A percentile compares a stretch with the other conserved stretches of the same genome.
phyloP scores from a whole-genome alignment of 2,797 vertebrate species.

The Lagocephalus sceleratus region DNA sequence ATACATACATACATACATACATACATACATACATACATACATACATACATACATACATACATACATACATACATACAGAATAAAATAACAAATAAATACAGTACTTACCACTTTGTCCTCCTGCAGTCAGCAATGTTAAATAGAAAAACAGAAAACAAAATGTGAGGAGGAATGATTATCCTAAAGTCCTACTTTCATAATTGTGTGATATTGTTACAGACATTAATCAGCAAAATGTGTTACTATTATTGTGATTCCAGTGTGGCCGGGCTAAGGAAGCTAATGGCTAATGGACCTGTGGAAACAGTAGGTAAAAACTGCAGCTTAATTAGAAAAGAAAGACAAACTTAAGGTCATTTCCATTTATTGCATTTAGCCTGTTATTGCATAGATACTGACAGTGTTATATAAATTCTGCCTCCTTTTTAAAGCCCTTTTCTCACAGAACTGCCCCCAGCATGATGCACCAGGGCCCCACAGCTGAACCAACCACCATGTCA shows the following conservation, averaged over 20 bases:
- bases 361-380: too few relatives aligned
- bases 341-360: too few relatives aligned
- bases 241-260: too few relatives aligned
- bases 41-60: too few relatives aligned
- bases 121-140: constrained; percentile 81
- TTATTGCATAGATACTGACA: too few relatives aligned
- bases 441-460: constrained; percentile 7
- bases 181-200: constrained; percentile 9
- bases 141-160: constrained; percentile 55
- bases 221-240: not conserved
- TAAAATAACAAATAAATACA: constrained; percentile 36
- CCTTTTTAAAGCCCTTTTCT: constrained; percentile 9
- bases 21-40: too few relatives aligned
- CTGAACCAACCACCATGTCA: constrained; percentile 32
- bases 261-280: too few relatives aligned
- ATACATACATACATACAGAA: not conserved
- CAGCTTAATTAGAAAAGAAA: too few relatives aligned
- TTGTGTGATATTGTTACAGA: not conserved
- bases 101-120: constrained; percentile 99
- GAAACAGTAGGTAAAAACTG: too few relatives aligned
- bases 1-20: not conserved
- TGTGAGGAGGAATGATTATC: constrained; percentile 44
- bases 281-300: too few relatives aligned
- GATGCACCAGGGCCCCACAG: constrained; percentile 26
- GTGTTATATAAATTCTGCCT: too few relatives aligned